phyloP scores from a whole-genome alignment of 2,888 invertebrate genomes.

The Campoplex nolae region DNA sequence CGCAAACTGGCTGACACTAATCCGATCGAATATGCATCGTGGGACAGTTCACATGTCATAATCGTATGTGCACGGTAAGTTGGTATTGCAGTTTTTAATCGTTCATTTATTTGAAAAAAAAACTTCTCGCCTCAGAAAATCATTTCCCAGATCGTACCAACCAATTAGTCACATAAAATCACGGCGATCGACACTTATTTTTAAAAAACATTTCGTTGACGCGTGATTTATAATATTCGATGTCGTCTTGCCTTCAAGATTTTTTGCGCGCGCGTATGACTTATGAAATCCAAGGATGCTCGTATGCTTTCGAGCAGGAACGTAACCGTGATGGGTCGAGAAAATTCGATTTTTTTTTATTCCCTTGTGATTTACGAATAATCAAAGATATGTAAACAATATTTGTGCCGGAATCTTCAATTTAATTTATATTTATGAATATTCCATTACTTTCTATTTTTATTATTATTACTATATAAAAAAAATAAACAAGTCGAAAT shows the following conservation, averaged over 20 bases:
- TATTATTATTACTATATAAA: no score
- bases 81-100: neutral
- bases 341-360: no score
- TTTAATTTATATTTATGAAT: neutral
- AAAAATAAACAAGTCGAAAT: no score
- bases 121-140: neutral
- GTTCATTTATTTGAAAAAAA: neutral
- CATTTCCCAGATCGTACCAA: neutral
- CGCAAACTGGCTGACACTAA: neutral
- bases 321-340: no score
- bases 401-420: no score
- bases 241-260: neutral
- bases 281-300: neutral
- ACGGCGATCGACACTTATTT: neutral
- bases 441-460: neutral
- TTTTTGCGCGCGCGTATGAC: neutral
- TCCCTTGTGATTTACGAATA: no score
- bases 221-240: neutral
- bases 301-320: neutral
- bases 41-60: neutral
- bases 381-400: no score
- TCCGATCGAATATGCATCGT: neutral
- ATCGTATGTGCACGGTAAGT: neutral
- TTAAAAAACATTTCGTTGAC: neutral
- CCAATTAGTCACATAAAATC: neutral